These are phyloP conservation scores for Crenuchus spilurus DNA, from an alignment of 2,797 vertebrate genomes.

Conservation along the genomic window DNA sequence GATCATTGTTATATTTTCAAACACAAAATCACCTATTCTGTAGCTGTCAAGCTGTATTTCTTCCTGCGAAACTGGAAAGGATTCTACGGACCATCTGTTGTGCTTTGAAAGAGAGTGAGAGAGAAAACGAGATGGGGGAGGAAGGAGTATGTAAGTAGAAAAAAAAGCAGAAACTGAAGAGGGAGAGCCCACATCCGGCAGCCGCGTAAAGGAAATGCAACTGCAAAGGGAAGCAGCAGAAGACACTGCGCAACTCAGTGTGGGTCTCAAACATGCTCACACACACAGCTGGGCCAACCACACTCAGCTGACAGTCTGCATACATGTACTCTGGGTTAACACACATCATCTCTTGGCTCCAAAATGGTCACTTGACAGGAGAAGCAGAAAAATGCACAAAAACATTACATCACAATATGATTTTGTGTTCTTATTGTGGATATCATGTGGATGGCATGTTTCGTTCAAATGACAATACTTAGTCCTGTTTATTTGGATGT, in stretches of 20 bases:
- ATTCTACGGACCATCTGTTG: slow-evolving; percentile 67
- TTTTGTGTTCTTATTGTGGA: no score
- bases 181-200: slow-evolving; percentile 75
- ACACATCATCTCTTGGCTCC: no score
- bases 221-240: slow-evolving; percentile 46
- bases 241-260: slow-evolving; percentile 41
- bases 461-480: no score
- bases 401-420: background rate
- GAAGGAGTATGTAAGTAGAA: slow-evolving; percentile 38
- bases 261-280: slow-evolving; percentile 17
- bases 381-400: no score
- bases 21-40: background rate
- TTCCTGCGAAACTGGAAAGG: slow-evolving; percentile 58
- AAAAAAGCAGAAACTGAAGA: slow-evolving; percentile 44
- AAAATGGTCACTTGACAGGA: no score
- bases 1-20: background rate
- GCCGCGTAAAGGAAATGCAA: slow-evolving; percentile 65
- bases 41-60: slow-evolving; percentile 25
- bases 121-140: slow-evolving; percentile 45
- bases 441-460: no score
- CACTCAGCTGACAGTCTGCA: background rate
- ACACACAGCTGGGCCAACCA: background rate
- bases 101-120: slow-evolving; percentile 34
- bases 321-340: background rate
- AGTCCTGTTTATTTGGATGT: no score